Conservation (phyloP, 2,888 invertebrate genomes). For the Gonocerus acuteangulatus region DNA sequence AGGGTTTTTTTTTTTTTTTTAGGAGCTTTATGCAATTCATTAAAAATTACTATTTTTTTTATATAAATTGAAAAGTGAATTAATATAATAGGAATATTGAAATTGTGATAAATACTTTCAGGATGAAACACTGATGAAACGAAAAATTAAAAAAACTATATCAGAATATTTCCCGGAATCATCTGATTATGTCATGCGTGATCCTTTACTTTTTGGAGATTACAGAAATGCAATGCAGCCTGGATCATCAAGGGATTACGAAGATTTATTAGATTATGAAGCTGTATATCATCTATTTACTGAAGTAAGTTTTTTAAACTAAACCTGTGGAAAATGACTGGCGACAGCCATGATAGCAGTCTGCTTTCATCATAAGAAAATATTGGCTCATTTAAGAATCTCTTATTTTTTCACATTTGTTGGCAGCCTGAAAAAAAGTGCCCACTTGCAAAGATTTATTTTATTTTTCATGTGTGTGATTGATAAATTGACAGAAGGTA, state of each 20-base stretch:
- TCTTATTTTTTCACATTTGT: neutral
- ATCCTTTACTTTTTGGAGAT: constrained; percentile 82
- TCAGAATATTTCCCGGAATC: constrained; percentile 49
- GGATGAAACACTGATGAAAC: neutral
- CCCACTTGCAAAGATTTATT: no score
- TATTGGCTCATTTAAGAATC: no score
- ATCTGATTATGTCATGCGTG: constrained; percentile 60
- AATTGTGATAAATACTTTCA: neutral
- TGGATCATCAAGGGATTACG: constrained; percentile 70
- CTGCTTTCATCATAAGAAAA: no score
- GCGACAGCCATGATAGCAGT: no score
- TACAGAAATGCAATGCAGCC: constrained; percentile 78
- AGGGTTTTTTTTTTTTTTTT: no score
- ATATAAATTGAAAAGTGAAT: constrained; percentile 6
- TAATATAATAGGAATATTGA: neutral
- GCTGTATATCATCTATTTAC: constrained; percentile 73
- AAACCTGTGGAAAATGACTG: no score
- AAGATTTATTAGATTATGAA: constrained; percentile 82
- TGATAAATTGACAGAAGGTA: no score
- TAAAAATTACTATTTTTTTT: neutral
- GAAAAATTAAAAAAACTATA: constrained; percentile 1
- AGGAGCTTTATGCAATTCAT: no score
- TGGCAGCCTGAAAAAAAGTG: neutral
- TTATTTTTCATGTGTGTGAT: no score
- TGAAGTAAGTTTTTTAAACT: constrained; percentile 1